Percentiles rank a stretch among this genome's conserved stretches.
phyloP scores from a whole-genome alignment of 2,113 vertebrate species.

The Pseudolaguvia tuberculata region DNA sequence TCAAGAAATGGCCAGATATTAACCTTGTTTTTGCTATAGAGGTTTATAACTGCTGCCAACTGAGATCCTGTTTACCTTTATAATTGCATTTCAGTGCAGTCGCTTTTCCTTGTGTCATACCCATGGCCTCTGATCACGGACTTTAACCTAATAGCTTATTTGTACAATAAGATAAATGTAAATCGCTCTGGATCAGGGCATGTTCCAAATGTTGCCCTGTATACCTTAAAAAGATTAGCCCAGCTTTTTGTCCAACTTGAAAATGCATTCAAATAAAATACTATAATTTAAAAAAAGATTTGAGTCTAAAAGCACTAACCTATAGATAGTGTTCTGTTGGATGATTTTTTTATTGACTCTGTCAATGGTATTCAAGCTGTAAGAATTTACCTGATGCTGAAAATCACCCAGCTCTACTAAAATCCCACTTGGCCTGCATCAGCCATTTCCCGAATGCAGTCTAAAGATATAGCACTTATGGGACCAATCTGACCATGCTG shows the following conservation, averaged over 20 bases:
- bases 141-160: too few relatives aligned
- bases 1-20: conserved; percentile 49
- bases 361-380: background rate
- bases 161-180: too few relatives aligned
- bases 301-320: background rate
- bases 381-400: conserved; percentile 50
- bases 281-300: background rate
- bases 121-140: too few relatives aligned
- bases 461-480: conserved; percentile 63
- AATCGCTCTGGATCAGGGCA: too few relatives aligned
- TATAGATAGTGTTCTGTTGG: background rate
- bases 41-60: conserved; percentile 40
- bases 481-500: conserved; percentile 52
- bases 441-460: conserved; percentile 60
- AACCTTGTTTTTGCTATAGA: conserved; percentile 38
- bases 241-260: background rate
- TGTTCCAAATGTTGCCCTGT: too few relatives aligned
- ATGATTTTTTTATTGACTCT: background rate
- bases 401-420: conserved; percentile 57
- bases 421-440: conserved; percentile 63
- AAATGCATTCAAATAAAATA: background rate
- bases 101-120: background rate
- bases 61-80: conserved; percentile 24
- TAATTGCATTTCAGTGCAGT: background rate
- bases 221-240: too few relatives aligned